These are phyloP conservation scores for Coptotermes formosanus DNA, from an alignment of 1,140 invertebrate species.

Conservation along the genomic window DNA sequence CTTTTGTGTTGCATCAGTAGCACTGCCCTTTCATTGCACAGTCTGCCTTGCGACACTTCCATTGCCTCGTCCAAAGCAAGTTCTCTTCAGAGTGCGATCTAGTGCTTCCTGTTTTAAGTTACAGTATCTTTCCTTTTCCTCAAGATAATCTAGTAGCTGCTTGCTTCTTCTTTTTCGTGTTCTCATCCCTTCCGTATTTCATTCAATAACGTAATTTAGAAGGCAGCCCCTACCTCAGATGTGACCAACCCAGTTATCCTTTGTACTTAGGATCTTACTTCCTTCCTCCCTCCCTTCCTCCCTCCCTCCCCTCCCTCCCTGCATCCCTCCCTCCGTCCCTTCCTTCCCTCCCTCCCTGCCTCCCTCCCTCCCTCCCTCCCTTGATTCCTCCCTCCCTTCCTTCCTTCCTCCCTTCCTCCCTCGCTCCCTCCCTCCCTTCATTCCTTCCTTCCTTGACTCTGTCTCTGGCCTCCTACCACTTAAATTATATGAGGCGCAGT, in stretches of 20 bases:
- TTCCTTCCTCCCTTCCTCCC: not conserved
- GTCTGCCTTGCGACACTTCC: no score
- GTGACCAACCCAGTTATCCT: not conserved
- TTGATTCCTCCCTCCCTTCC: not conserved
- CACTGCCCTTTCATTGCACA: no score
- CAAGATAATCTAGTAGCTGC: no score
- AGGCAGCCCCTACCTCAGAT: not conserved
- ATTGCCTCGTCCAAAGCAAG: no score
- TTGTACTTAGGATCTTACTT: not conserved
- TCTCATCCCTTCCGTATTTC: no score
- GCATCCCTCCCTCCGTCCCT: not conserved
- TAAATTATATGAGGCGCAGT: no score
- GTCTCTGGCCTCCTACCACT: not conserved
- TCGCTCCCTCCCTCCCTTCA: not conserved
- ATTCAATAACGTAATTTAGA: no score
- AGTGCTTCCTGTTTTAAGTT: no score
- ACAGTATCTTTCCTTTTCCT: no score
- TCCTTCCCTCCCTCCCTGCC: not conserved
- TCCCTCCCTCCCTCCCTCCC: not conserved
- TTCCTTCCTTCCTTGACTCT: not conserved
- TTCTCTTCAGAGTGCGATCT: no score
- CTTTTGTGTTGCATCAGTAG: no score
- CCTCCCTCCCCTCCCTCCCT: not conserved
- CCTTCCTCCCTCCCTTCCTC: not conserved
- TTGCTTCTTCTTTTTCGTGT: no score